Conservation (phyloP, 2,797 vertebrate species). For the Malacoraja senta region DNA sequence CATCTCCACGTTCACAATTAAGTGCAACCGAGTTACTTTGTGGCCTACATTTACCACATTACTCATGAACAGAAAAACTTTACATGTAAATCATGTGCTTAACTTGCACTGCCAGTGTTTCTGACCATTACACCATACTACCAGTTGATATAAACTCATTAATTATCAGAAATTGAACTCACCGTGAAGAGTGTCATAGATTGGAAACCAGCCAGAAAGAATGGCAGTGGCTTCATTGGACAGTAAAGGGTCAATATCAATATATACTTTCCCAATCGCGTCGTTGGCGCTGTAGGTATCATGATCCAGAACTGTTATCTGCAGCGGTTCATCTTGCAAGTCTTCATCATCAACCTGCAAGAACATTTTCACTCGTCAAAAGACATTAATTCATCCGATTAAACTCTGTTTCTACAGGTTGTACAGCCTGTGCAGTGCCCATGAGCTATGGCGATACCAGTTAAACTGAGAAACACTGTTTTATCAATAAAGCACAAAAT, state of each 20-base stretch:
- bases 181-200: slow-evolving; percentile 98
- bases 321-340: slow-evolving; percentile 90
- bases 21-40: background rate
- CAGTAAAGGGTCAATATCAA: slow-evolving; percentile 91
- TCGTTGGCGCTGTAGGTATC: slow-evolving; percentile 98
- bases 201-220: slow-evolving; percentile 98
- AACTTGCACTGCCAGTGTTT: background rate
- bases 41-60: too few relatives aligned
- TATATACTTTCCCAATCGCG: slow-evolving; percentile 97
- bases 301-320: slow-evolving; percentile 95
- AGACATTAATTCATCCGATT: background rate
- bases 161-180: slow-evolving; percentile 42
- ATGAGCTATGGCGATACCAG: background rate
- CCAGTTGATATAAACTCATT: background rate
- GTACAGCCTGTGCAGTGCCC: background rate
- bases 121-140: background rate
- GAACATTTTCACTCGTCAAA: background rate
- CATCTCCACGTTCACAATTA: background rate
- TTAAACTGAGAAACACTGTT: background rate
- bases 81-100: background rate
- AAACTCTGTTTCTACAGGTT: background rate
- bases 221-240: slow-evolving; percentile 89
- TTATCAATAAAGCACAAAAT: too few relatives aligned
- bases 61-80: background rate
- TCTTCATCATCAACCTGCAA: slow-evolving; percentile 93